A percentile compares a stretch with the other conserved stretches of the same genome.
Conservation (phyloP, 2,113 vertebrate genomes). For the Thamnophis sirtalis region DNA sequence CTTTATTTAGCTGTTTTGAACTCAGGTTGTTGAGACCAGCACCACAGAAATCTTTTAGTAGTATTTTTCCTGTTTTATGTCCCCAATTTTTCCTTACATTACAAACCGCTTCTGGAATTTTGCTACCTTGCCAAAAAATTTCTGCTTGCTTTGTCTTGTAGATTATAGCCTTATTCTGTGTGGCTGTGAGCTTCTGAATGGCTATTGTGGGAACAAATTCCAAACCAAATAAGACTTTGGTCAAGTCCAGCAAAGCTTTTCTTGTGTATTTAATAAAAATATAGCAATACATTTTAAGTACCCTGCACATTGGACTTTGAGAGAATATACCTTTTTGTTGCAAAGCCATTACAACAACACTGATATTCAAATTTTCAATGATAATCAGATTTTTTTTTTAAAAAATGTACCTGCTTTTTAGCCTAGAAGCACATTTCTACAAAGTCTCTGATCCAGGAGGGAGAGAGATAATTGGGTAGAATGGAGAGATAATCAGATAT, state of each 20-base stretch:
- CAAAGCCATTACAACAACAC: background rate
- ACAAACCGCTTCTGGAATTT: background rate
- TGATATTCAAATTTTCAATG: background rate
- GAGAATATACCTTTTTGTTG: background rate
- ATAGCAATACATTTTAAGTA: background rate
- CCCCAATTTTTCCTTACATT: background rate
- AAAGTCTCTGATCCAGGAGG: background rate
- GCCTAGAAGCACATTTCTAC: background rate
- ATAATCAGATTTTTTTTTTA: background rate
- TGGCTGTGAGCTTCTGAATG: background rate
- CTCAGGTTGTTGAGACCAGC: background rate
- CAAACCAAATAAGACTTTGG: background rate
- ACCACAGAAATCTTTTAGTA: background rate
- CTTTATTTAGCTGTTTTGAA: background rate
- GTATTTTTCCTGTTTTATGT: background rate
- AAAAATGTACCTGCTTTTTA: background rate
- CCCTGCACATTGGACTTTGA: background rate
- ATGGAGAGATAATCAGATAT: background rate
- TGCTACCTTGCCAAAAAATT: background rate
- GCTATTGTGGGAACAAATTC: background rate
- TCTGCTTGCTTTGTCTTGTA: background rate
- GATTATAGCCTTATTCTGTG: background rate
- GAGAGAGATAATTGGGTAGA: background rate
- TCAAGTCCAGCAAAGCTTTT: background rate
- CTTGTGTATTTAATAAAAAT: background rate